These are phyloP conservation scores for Drosophila santomea DNA, from an alignment of 1,140 invertebrate genomes.

Conservation along the genomic window DNA sequence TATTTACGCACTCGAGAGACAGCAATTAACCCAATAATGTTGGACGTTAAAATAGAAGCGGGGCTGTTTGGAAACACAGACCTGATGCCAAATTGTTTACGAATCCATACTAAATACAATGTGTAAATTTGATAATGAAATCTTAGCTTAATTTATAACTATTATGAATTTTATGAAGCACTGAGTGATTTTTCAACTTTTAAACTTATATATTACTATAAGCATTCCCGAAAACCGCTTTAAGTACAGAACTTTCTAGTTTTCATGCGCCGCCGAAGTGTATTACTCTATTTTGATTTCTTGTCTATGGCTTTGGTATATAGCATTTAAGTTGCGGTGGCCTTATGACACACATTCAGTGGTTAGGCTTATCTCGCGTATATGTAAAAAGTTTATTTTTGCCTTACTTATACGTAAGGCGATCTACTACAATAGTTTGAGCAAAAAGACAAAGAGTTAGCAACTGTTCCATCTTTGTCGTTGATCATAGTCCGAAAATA, in stretches of 20 bases:
- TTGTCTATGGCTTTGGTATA: slow-evolving; percentile 48
- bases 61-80: too few species aligned
- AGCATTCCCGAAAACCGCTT: too few species aligned
- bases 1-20: slow-evolving; percentile 11
- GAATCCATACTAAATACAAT: too few species aligned
- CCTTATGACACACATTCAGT: slow-evolving; percentile 81
- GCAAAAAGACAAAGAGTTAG: slow-evolving; percentile 36
- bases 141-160: too few species aligned
- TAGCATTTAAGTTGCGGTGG: slow-evolving; percentile 80
- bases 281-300: slow-evolving; percentile 34
- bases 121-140: too few species aligned
- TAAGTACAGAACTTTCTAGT: slow-evolving; percentile 38
- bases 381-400: slow-evolving; percentile 38
- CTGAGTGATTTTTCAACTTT: too few species aligned
- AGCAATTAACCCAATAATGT: slow-evolving; percentile 41
- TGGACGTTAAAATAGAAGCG: slow-evolving; percentile 2
- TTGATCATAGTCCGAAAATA: slow-evolving; percentile 48
- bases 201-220: too few species aligned
- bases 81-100: too few species aligned
- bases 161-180: too few species aligned
- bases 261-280: slow-evolving; percentile 6
- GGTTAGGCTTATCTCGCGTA: slow-evolving; percentile 67
- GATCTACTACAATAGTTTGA: slow-evolving; percentile 17
- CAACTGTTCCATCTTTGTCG: slow-evolving; percentile 23
- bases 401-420: slow-evolving; percentile 4